phyloP scores from a whole-genome alignment of 1,140 invertebrate genomes.

The Asbolus verrucosus region DNA sequence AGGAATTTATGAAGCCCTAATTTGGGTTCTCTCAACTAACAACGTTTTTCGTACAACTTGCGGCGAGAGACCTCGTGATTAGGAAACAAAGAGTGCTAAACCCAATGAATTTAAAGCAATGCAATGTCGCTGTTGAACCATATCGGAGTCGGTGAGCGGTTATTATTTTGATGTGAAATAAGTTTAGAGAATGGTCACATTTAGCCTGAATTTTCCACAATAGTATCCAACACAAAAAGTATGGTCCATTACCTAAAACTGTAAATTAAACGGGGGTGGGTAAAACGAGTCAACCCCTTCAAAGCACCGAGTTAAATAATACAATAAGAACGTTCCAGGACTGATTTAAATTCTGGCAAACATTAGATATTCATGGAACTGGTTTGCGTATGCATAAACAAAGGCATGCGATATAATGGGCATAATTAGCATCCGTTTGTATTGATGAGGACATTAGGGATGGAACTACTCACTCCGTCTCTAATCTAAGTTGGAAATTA shows the following conservation, averaged over 20 bases:
- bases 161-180: slow-evolving; percentile 3
- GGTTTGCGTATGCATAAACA: slow-evolving; percentile 42
- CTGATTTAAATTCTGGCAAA: slow-evolving; percentile 38
- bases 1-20: too few species aligned
- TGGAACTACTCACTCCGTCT: slow-evolving; percentile 28
- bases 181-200: slow-evolving; percentile 10
- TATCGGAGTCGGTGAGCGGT: not conserved
- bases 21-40: too few species aligned
- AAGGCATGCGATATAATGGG: slow-evolving; percentile 41
- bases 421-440: slow-evolving; percentile 45
- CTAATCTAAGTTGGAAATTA: slow-evolving; percentile 36
- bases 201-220: too few species aligned
- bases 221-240: slow-evolving; percentile 3
- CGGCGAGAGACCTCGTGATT: too few species aligned
- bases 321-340: slow-evolving; percentile 34
- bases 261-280: slow-evolving; percentile 31
- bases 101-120: too few species aligned
- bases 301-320: slow-evolving; percentile 31
- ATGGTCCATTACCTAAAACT: slow-evolving; percentile 11
- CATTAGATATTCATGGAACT: slow-evolving; percentile 37
- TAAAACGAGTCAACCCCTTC: slow-evolving; percentile 5
- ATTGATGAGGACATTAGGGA: slow-evolving; percentile 37
- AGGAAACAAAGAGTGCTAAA: too few species aligned
- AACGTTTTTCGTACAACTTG: too few species aligned
- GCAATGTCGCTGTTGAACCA: too few species aligned